Evolutionary conservation across 2,888 invertebrate genomes (phyloP).

Genomic region (Epinotia brunnichana): DNA sequence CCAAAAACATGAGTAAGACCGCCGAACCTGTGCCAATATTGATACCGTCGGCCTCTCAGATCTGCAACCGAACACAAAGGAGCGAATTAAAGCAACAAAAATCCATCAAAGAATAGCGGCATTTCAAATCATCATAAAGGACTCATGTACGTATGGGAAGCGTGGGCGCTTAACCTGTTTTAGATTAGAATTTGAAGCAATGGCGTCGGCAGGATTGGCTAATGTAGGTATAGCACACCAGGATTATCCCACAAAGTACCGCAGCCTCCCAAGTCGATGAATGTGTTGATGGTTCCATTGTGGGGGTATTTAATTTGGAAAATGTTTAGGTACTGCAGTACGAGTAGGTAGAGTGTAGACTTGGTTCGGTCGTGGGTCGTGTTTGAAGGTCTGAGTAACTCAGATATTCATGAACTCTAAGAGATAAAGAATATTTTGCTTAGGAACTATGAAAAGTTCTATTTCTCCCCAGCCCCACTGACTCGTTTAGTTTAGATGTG

Average conservation of each 20-base stretch:
- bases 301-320: constrained; percentile 31
- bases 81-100: constrained; percentile 32
- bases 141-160: neutral
- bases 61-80: constrained; percentile 21
- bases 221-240: constrained; percentile 6
- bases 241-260: constrained; percentile 30
- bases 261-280: constrained; percentile 31
- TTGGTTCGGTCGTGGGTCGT: neutral
- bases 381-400: neutral
- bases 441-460: too few relatives aligned
- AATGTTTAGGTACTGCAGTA: constrained; percentile 16
- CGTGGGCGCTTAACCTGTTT: neutral
- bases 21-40: constrained; percentile 31
- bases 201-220: constrained; percentile 14
- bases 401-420: too few relatives aligned
- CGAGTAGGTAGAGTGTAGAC: neutral
- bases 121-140: neutral
- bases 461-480: too few relatives aligned
- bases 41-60: constrained; percentile 26
- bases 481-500: too few relatives aligned
- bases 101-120: constrained; percentile 8
- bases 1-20: constrained; percentile 18
- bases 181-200: neutral
- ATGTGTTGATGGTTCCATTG: constrained; percentile 26
- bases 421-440: too few relatives aligned